Evolutionary conservation across 2,113 vertebrate species (phyloP).

Genomic region (Ptilonorhynchus violaceus): DNA sequence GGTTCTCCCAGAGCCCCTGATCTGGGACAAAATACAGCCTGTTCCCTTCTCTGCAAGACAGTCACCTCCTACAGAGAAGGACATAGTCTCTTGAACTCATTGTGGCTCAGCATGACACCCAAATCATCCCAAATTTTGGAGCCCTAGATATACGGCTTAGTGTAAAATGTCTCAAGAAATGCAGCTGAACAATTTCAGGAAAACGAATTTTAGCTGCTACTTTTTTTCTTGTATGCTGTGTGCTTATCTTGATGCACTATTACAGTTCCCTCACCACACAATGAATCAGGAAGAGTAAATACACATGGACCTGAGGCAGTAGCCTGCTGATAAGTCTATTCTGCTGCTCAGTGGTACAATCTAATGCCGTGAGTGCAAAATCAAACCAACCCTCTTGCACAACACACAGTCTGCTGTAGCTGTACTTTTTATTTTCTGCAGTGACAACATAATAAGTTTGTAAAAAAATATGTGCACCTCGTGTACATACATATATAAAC

Average conservation of each 20-base stretch:
- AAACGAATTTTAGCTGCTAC: not conserved
- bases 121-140: not conserved
- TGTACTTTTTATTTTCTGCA: not conserved
- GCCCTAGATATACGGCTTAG: not conserved
- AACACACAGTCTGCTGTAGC: not conserved
- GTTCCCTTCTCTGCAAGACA: not conserved
- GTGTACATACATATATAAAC: not conserved
- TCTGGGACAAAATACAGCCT: not conserved
- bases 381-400: not conserved
- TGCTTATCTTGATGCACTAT: not conserved
- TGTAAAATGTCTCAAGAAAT: not conserved
- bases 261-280: not conserved
- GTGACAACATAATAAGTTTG: not conserved
- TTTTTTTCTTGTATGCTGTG: not conserved
- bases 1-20: not conserved
- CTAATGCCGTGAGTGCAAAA: not conserved
- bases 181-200: not conserved
- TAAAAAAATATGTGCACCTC: not conserved
- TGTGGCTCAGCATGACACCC: not conserved
- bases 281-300: not conserved
- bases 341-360: not conserved
- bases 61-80: accelerated
- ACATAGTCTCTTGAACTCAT: not conserved
- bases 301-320: not conserved
- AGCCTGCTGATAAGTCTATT: not conserved